Base-by-base conservation (phyloP, 2,113 vertebrate genomes). In the Bos indicus region DNA sequence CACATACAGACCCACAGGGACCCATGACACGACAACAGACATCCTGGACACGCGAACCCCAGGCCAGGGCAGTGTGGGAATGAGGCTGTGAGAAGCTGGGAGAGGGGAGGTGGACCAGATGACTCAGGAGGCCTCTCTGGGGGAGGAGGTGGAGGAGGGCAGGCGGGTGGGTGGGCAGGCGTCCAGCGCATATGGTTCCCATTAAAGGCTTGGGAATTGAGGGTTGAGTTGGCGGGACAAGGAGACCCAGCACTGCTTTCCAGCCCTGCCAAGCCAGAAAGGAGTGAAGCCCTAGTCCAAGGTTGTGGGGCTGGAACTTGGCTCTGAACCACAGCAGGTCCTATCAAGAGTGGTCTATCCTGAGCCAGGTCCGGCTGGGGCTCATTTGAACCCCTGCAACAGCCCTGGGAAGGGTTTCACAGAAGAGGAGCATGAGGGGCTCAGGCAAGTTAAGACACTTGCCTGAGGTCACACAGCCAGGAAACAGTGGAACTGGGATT, bases 141-240 rank as follows among this genome's bases (percentile, higher is more conserved):
- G 86, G 62, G 36, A 54, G 33, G 78, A 17, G 51, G 36, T 0
- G 23, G 64, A 25, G 89, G 52, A 14, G 89, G 78, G 56, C 13
- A 26, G 54, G 74, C 12, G 26, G 57, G 6, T 4, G 11, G 60
- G 43, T 3, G 1, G 95, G 95, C 92, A 2, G 28, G 52, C 11
- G 1, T 89, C 97, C 97, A 98, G 82, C 8, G 0, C 97, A 98
- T 97, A 81, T 98, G 98, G 95, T 97, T 98, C 85, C 19, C 94
- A 97, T 98, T 83, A 98, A 0, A 15, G 92, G 96, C 92, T 94
- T 98, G 98, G 97, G 97, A 98, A 96, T 92, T 96, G 96, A 92
- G 97, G 85, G 77, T 46, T 33, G 90, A 91, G 92, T 57, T 97
- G 97, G 97, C 96, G 16, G 96, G 97, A 97, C 97, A 93, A 92